A percentile compares a stretch with the other conserved stretches of the same genome.
Conservation (phyloP, 2,888 invertebrate species). For the Omphaloscelis lunosa region DNA sequence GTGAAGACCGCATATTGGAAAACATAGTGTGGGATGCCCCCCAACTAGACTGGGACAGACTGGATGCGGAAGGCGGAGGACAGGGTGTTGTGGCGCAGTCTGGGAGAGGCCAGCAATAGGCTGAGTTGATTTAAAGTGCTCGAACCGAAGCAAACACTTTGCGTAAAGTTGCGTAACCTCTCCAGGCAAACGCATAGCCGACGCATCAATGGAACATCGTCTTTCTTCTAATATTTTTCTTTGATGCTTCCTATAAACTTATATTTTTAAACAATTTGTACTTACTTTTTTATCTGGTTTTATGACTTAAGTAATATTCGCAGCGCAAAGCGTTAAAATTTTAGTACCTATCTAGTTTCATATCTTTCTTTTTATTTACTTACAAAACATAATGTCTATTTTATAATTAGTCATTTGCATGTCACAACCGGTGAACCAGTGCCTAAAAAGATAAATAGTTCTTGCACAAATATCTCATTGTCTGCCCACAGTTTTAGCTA, state of each 20-base stretch:
- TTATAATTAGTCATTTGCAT: conserved; percentile 35
- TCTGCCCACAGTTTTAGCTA: conserved; percentile 19
- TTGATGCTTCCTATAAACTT: background rate
- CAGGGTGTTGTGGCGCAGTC: background rate
- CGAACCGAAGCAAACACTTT: background rate
- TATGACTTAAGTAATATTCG: background rate
- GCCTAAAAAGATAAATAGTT: conserved; percentile 35
- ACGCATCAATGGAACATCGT: background rate
- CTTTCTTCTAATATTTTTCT: conserved; percentile 2
- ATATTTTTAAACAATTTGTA: background rate
- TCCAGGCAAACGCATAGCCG: background rate
- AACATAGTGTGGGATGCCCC: too few relatives aligned
- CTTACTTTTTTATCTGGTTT: background rate
- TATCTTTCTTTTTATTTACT: background rate
- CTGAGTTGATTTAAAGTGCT: background rate
- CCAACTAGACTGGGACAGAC: background rate
- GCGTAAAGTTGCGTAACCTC: background rate
- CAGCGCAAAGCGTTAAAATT: background rate
- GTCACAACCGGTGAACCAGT: conserved; percentile 14
- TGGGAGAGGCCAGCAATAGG: background rate
- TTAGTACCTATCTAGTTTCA: background rate
- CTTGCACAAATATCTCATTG: conserved; percentile 41
- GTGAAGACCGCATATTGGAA: background rate
- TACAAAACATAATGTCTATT: background rate
- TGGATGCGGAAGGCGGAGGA: background rate